Conservation (phyloP, 2,113 vertebrate species). For the Blennius ocellaris region DNA sequence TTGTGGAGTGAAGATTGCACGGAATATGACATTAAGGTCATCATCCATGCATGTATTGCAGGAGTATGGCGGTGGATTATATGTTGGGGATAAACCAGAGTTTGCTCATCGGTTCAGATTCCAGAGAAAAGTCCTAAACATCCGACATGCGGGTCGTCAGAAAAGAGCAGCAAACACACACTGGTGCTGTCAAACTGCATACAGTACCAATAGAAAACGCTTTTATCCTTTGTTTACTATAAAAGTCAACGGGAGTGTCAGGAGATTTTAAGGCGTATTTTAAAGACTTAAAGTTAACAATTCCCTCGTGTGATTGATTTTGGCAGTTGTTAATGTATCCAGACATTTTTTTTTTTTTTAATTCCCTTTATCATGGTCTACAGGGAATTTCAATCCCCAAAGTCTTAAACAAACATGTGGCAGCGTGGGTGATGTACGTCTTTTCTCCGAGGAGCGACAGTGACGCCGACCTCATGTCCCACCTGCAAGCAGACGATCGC, state of each 20-base stretch:
- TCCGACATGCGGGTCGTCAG: no score
- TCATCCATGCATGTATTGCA: neutral
- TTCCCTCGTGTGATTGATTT: slow-evolving; percentile 10
- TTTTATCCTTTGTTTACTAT: neutral
- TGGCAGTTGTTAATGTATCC: slow-evolving; percentile 29
- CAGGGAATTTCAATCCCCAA: neutral
- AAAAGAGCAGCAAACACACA: no score
- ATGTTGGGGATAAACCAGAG: no score
- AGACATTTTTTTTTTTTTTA: neutral
- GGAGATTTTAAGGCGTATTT: slow-evolving; percentile 5
- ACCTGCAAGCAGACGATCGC: slow-evolving; percentile 12
- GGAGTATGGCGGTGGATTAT: no score
- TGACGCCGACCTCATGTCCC: slow-evolving; percentile 39
- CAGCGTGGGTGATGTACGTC: neutral
- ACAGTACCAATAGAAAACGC: no score
- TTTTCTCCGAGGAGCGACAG: neutral
- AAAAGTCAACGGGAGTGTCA: neutral
- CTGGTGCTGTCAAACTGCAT: no score
- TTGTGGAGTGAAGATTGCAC: slow-evolving; percentile 5
- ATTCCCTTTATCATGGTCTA: slow-evolving; percentile 21
- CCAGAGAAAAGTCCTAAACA: no score
- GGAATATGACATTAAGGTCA: neutral
- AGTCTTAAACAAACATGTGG: slow-evolving; percentile 14
- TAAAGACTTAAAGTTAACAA: slow-evolving; percentile 11
- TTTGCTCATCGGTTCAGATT: no score